Base-by-base conservation (phyloP, 2,888 invertebrate species). In the Nomada fucata region DNA sequence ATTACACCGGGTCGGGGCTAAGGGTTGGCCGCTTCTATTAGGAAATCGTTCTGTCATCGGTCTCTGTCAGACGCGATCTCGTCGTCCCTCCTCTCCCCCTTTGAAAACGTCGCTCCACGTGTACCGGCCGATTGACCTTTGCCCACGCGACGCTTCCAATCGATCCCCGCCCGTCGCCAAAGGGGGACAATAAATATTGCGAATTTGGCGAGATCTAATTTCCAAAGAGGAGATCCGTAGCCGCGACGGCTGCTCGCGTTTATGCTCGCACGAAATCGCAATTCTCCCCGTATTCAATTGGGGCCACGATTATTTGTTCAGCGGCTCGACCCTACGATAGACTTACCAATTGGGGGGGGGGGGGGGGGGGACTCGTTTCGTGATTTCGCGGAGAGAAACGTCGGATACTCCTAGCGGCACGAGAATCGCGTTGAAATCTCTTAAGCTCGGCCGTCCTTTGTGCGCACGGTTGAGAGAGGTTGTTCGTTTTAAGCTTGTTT, bases 31-130 rank as follows among this genome's bases (percentile, higher is more conserved):
- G 26, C 61, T 69, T 70, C 73, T 79, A 82, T 82, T 85, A 79
- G 76, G 15, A 26, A 65, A 57, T 57, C 64, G 61, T 74, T 57
- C 68, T 64, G 78, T 85, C 76, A 87, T 87, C 86, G 79, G 69
- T 86, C 86, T 85, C 63, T 82, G 87, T 84, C 87, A 53, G 26
- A 29, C 52, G 18, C 75, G 81, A 70, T 76, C 68, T 78, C 81
- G 60, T 82, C 76, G 1, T 26, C 26, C 57, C 65, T 71, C 44
- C 63, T 52, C 68, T 1, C 23, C 23, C 23, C 23, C 1, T 75
- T 71, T 59, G 55, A 75, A 70, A 67, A 67, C 70, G 80, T 73
- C 86, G 57, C 36, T 68, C 60, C 53, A 20, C 64, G 42, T 18
- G 42, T 42, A 29, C 47, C 11, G 78, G 55, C 68, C 74, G 67